A percentile compares a stretch with the other conserved stretches of the same genome.
Conservation (phyloP, 2,797 vertebrate species). For the Iguana delicatissima region DNA sequence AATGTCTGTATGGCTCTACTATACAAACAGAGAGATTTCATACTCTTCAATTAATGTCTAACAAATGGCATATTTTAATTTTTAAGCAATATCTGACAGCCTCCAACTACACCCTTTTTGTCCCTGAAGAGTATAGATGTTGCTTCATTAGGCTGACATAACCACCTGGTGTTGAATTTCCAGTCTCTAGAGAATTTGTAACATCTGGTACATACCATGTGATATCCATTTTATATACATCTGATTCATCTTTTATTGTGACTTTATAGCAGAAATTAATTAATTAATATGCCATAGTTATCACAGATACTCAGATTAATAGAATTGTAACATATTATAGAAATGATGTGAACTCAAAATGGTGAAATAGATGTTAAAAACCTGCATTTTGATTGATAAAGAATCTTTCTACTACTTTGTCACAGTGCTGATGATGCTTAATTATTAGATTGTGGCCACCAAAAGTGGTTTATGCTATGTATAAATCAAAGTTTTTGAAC, state of each 20-base stretch:
- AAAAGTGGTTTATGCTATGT: not conserved
- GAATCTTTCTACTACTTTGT: rapidly evolving
- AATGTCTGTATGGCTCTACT: constrained; percentile 5
- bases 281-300: constrained; percentile 28
- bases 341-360: constrained; percentile 17
- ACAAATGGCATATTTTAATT: constrained; percentile 46
- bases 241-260: constrained; percentile 65
- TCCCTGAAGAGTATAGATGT: constrained; percentile 58
- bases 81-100: constrained; percentile 53
- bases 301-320: not conserved
- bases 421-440: not conserved
- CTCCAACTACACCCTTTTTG: constrained; percentile 57
- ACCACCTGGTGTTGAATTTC: constrained; percentile 85
- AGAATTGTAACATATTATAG: constrained; percentile 12
- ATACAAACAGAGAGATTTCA: constrained; percentile 42
- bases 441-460: not conserved
- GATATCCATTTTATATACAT: constrained; percentile 54
- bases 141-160: constrained; percentile 83
- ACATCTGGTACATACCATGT: constrained; percentile 79
- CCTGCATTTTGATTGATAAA: not conserved
- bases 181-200: constrained; percentile 71
- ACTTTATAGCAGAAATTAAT: constrained; percentile 65
- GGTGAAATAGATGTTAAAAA: rapidly evolving
- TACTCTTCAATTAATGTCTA: constrained; percentile 40
- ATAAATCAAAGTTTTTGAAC: not conserved